These are phyloP conservation scores for Trichogramma dendrolimi DNA, from an alignment of 2,888 invertebrate species.

Conservation along the genomic window DNA sequence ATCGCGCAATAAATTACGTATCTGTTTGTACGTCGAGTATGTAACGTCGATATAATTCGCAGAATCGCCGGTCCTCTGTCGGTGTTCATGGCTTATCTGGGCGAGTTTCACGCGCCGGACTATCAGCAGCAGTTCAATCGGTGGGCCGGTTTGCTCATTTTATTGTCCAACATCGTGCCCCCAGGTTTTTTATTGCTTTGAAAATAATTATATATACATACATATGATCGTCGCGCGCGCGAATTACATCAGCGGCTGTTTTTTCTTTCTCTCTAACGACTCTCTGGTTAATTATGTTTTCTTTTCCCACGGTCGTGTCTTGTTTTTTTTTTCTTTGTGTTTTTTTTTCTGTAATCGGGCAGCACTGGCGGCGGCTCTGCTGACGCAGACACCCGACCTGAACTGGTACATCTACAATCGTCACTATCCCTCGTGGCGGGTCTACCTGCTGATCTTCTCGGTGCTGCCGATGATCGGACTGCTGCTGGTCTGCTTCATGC, in stretches of 20 bases:
- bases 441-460: conserved; percentile 51
- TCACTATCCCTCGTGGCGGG: conserved; percentile 52
- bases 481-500: conserved; percentile 60
- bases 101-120: conserved; percentile 68
- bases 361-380: conserved; percentile 52
- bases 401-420: conserved; percentile 38
- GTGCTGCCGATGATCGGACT: conserved; percentile 68
- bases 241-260: neutral
- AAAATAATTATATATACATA: neutral
- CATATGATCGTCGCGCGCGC: too few relatives aligned
- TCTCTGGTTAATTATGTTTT: too few relatives aligned
- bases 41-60: conserved; percentile 27
- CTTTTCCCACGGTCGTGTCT: too few relatives aligned
- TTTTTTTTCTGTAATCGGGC: conserved; percentile 25
- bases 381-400: conserved; percentile 45
- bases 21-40: too few relatives aligned
- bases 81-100: conserved; percentile 66
- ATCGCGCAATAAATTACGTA: neutral
- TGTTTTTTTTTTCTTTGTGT: neutral
- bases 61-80: conserved; percentile 71
- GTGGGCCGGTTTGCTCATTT: conserved; percentile 64
- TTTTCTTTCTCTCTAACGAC: neutral
- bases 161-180: conserved; percentile 61
- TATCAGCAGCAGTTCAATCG: conserved; percentile 65
- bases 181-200: conserved; percentile 51